These are phyloP conservation scores for Dolichotis patagonum DNA, from an alignment of 2,113 vertebrate species.

Conservation along the genomic window DNA sequence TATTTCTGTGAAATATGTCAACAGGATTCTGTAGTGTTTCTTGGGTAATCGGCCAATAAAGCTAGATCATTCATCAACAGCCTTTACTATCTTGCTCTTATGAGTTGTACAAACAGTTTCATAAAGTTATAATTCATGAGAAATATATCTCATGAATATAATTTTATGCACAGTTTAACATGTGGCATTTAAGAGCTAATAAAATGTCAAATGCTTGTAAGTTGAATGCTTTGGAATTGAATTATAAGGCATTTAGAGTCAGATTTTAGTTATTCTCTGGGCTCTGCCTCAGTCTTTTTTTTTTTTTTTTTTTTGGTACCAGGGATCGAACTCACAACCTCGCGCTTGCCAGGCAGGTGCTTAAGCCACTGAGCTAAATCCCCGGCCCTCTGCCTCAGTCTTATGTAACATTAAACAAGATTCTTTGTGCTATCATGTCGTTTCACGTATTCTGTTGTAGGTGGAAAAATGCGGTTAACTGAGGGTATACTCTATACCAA, in stretches of 20 bases:
- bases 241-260: not conserved
- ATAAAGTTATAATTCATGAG: constrained; percentile 48
- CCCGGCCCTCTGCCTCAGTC: not conserved
- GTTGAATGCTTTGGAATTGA: not conserved
- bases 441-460: not conserved
- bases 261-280: not conserved
- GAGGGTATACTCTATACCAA: not conserved
- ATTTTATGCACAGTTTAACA: constrained; percentile 64
- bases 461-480: not conserved
- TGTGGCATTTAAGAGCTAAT: constrained; percentile 38
- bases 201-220: constrained; percentile 39
- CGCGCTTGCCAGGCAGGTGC: too few relatives aligned
- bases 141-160: constrained; percentile 42
- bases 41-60: not conserved
- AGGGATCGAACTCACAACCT: too few relatives aligned
- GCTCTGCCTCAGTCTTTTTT: not conserved
- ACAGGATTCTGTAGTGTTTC: not conserved
- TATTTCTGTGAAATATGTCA: not conserved
- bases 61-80: not conserved
- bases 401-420: not conserved
- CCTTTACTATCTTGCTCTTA: not conserved
- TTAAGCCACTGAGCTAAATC: too few relatives aligned
- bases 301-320: too few relatives aligned
- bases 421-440: not conserved
- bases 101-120: constrained; percentile 25